These are phyloP conservation scores for Conchocele bisecta DNA, from an alignment of 2,888 invertebrate species.

Conservation along the genomic window DNA sequence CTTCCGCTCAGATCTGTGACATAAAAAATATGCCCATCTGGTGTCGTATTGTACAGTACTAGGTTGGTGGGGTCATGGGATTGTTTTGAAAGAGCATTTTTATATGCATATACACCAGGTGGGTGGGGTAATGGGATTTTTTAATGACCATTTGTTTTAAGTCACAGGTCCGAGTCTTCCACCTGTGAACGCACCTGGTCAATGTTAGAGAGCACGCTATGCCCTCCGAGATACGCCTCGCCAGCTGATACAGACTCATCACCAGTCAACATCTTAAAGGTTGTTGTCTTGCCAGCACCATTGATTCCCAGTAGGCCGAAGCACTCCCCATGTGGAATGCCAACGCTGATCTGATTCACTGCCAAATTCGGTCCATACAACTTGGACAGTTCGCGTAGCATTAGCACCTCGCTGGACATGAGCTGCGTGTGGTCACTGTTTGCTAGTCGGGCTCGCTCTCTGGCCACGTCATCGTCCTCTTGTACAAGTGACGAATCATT, in stretches of 20 bases:
- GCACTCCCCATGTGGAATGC: conserved; percentile 89
- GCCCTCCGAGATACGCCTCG: conserved; percentile 87
- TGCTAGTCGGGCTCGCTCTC: conserved; percentile 80
- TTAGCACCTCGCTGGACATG: conserved; percentile 83
- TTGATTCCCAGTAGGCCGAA: conserved; percentile 89
- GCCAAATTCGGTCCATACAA: conserved; percentile 88
- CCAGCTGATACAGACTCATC: conserved; percentile 89
- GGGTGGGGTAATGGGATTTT: too few relatives aligned
- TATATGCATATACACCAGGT: too few relatives aligned
- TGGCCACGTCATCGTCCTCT: conserved; percentile 82
- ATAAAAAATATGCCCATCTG: too few relatives aligned
- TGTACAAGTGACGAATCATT: conserved; percentile 47
- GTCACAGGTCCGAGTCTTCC: too few relatives aligned
- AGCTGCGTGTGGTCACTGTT: conserved; percentile 57
- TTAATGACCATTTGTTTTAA: too few relatives aligned
- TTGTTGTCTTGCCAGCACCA: conserved; percentile 87
- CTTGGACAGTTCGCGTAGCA: conserved; percentile 88
- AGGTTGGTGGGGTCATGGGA: too few relatives aligned
- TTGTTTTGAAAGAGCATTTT: too few relatives aligned
- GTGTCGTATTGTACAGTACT: too few relatives aligned
- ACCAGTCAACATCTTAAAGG: conserved; percentile 91
- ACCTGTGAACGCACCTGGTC: too few relatives aligned
- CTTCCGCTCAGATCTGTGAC: too few relatives aligned
- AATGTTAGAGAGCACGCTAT: conserved; percentile 78
- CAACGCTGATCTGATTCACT: conserved; percentile 90